A percentile compares a stretch with the other conserved stretches of the same genome.
phyloP scores from a whole-genome alignment of 2,797 vertebrate species.

The Tokudaia muenninki region DNA sequence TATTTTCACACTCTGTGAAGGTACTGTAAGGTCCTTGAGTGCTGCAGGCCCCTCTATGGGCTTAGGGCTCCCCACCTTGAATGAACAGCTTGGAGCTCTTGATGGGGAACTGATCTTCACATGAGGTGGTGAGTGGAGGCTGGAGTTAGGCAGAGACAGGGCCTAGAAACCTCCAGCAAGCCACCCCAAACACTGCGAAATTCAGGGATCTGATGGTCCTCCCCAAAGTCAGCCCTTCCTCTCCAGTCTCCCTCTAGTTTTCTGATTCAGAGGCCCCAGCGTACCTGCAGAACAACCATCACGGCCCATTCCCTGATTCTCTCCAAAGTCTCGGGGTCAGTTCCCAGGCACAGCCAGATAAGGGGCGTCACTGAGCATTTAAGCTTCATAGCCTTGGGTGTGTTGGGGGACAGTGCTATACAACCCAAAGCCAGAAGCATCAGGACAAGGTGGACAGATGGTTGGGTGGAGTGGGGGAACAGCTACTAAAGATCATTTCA shows the following conservation, averaged over 20 bases:
- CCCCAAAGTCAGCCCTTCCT: background rate
- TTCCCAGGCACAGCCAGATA: background rate
- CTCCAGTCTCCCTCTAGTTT: too few species aligned
- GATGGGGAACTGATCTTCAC: background rate
- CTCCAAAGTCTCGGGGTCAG: background rate
- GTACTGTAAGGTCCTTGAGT: background rate
- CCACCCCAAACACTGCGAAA: background rate
- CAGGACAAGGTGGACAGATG: background rate
- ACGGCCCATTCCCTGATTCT: background rate
- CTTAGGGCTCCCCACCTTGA: background rate
- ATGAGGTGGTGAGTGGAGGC: background rate
- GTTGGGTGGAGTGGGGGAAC: too few species aligned
- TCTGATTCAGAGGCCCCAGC: background rate
- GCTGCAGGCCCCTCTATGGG: background rate
- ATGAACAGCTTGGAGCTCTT: background rate
- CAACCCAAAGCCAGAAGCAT: background rate
- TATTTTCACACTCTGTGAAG: background rate
- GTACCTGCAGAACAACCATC: background rate
- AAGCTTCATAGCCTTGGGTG: background rate
- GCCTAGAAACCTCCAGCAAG: background rate
- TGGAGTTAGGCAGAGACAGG: background rate
- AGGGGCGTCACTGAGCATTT: background rate
- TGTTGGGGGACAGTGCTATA: background rate
- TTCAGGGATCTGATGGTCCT: background rate
- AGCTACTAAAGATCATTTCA: background rate